Percentiles rank a stretch among this genome's conserved stretches.
Evolutionary conservation across 1,140 invertebrate genomes (phyloP).

Genomic region (Lucilia cuprina): DNA sequence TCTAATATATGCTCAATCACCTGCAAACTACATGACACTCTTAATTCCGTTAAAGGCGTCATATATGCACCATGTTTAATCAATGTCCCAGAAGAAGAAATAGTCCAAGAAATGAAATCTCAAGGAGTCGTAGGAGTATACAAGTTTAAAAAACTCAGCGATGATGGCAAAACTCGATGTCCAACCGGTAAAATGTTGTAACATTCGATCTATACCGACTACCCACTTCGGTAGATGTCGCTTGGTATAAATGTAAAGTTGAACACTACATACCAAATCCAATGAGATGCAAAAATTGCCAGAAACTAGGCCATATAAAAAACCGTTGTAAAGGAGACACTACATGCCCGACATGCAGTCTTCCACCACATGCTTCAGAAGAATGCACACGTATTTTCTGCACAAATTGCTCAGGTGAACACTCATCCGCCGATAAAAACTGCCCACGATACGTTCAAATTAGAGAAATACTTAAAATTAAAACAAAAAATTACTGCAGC

Average conservation of each 20-base stretch:
- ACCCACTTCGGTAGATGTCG: constrained; percentile 9
- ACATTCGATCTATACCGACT: constrained; percentile 4
- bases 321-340: constrained; percentile 10
- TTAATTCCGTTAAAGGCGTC: constrained; percentile 25
- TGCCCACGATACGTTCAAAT: constrained; percentile 25
- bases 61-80: background rate
- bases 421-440: background rate
- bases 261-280: constrained; percentile 25
- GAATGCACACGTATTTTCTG: constrained; percentile 3
- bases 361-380: background rate
- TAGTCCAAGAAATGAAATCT: constrained; percentile 12
- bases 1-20: constrained; percentile 23
- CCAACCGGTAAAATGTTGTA: background rate
- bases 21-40: constrained; percentile 25
- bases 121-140: constrained; percentile 21
- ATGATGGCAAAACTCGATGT: background rate
- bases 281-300: constrained; percentile 33
- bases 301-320: constrained; percentile 19
- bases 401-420: background rate
- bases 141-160: background rate
- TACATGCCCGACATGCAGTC: constrained; percentile 18
- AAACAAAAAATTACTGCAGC: constrained; percentile 15
- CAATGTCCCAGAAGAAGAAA: constrained; percentile 8
- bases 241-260: constrained; percentile 27
- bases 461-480: constrained; percentile 24